phyloP scores from a whole-genome alignment of 2,113 vertebrate species.

The Thalassarche chlororhynchos region DNA sequence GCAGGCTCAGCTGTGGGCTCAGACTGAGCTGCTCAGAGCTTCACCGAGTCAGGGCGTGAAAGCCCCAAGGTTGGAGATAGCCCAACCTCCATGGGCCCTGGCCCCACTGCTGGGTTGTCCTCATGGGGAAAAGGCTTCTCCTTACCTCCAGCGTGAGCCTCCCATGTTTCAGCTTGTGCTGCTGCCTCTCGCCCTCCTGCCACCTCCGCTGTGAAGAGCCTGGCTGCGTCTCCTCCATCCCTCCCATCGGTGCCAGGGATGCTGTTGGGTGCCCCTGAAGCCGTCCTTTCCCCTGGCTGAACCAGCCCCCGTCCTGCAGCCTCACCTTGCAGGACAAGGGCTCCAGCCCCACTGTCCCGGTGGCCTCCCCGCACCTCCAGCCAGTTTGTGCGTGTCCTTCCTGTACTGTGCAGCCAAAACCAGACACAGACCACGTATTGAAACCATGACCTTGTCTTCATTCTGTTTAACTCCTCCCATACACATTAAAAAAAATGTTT shows the following conservation, averaged over 20 bases:
- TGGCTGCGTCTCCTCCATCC: fast-evolving
- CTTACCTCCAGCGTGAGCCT: not conserved
- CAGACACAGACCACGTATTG: not conserved
- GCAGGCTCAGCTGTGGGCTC: not conserved
- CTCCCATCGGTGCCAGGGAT: fast-evolving
- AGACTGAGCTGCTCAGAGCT: not conserved
- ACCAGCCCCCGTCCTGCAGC: fast-evolving
- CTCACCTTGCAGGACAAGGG: not conserved
- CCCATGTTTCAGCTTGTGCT: not conserved
- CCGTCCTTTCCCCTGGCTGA: not conserved
- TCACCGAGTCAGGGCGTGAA: not conserved
- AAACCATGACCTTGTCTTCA: not conserved
- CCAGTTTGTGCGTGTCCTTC: not conserved
- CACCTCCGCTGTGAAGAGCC: fast-evolving
- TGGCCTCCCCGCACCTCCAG: not conserved
- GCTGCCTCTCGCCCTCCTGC: fast-evolving
- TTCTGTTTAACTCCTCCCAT: not conserved
- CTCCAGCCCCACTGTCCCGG: fast-evolving
- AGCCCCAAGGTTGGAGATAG: not conserved
- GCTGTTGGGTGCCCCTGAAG: not conserved
- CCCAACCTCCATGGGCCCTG: not conserved
- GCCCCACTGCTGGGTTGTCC: fast-evolving
- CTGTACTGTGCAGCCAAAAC: not conserved
- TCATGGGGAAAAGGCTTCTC: not conserved
- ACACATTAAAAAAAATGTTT: not conserved